Conservation (phyloP, 2,888 invertebrate genomes). For the Callosobruchus maculatus region DNA sequence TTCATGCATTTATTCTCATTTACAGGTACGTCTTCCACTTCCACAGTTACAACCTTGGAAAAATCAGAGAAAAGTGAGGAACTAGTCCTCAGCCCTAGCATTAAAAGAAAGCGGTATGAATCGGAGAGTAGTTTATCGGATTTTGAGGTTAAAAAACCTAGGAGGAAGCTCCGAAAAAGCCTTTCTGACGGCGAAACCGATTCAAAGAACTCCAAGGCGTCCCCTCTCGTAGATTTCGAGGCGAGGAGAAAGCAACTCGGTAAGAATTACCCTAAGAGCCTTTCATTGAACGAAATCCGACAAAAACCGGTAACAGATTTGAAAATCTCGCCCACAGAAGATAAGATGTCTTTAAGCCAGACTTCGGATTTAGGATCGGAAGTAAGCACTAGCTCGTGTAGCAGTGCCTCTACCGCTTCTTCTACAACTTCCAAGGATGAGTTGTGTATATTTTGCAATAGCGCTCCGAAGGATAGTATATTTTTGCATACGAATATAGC, state of each 20-base stretch:
- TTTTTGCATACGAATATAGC: conserved; percentile 65
- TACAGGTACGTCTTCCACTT: conserved; percentile 9
- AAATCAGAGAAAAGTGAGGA: background rate
- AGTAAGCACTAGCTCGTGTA: conserved; percentile 11
- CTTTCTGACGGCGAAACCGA: background rate
- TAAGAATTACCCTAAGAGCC: background rate
- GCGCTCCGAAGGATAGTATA: conserved; percentile 62
- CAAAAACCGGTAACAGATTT: background rate
- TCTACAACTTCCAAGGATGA: conserved; percentile 18
- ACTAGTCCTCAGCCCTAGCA: background rate
- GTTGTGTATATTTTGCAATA: conserved; percentile 61
- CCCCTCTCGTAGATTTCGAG: background rate
- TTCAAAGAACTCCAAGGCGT: background rate
- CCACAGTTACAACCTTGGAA: background rate
- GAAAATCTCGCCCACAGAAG: background rate
- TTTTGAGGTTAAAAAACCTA: conserved; percentile 27
- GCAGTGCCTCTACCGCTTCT: conserved; percentile 1
- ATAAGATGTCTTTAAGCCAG: conserved; percentile 9
- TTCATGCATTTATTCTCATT: conserved; percentile 5
- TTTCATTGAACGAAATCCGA: background rate
- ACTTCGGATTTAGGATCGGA: conserved; percentile 23
- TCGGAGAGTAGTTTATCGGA: conserved; percentile 39
- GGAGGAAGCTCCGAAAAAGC: conserved; percentile 5
- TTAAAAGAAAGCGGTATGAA: conserved; percentile 27
- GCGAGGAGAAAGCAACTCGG: background rate